Evolutionary conservation across 2,113 vertebrate species (phyloP), one percentile per base, ranked within the genome.

Genomic region (Cottus gobio): DNA sequence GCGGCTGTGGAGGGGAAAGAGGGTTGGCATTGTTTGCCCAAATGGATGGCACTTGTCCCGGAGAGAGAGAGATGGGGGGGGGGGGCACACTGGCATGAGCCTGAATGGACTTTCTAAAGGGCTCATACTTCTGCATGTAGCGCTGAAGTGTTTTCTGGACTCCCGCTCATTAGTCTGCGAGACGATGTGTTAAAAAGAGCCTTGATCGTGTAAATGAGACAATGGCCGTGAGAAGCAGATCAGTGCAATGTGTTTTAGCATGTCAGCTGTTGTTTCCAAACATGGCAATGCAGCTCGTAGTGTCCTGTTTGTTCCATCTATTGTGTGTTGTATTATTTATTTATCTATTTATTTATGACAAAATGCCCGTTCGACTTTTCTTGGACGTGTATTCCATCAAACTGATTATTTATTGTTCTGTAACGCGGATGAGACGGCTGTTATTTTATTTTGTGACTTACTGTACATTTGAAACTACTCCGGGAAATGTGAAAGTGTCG

Each of bases 181-280:
- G 86, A 57, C 69, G 73, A 88, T 81, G 90, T 91, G 88, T 90
- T 87, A 90, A 91, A 91, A 91, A 85, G 82, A 80, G 69, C 73
- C 80, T 78, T 91, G 81, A 81, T 91, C 50, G 90, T 93, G 91
- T 90, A 89, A 92, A 93, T 93, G 86, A 92, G 90, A 85, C 28
- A 68, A 75, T 50, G n/a, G 62, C 44, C 39, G 67, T 77, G 80
- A 87, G 85, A 89, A 67, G 67, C 81, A 62, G 75, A 80, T 67
- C 34, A 0, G 39, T 13, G 48, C 44, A 24, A 58, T 16, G 65
- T 58, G 83, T 71, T 73, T 67, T 22, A 75, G 46, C 75, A 56
- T 78, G 88, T 88, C 89, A 91, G 84, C 46, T 90, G 89, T 71
- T 77, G 70, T 56, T 71, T 69, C 77, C 67, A 81, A 44, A 61